Conservation (phyloP, 2,888 invertebrate species). For the Torymus texanus region DNA sequence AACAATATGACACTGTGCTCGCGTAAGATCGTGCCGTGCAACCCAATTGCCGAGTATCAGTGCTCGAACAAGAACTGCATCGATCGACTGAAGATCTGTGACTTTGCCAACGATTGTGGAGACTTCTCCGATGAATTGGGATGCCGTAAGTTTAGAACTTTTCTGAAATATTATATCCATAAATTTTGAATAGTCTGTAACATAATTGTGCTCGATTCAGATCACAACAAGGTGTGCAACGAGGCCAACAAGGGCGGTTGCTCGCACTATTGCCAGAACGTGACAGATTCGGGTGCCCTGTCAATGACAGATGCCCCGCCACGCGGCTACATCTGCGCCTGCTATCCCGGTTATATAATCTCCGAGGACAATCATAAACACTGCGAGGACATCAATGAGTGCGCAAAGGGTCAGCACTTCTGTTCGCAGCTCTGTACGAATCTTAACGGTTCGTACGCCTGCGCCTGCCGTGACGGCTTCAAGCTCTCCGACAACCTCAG, state of each 20-base stretch:
- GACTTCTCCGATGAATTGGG: conserved; percentile 93
- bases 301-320: conserved; percentile 37
- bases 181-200: neutral
- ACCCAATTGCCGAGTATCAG: conserved; percentile 86
- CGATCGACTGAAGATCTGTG: conserved; percentile 86
- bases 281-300: conserved; percentile 77
- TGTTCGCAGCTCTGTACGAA: conserved; percentile 97
- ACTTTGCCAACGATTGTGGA: conserved; percentile 92
- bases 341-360: conserved; percentile 90
- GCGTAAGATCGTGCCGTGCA: conserved; percentile 85
- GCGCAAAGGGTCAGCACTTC: conserved; percentile 86
- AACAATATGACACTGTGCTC: conserved; percentile 94
- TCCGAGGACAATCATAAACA: conserved; percentile 87
- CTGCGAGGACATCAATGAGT: conserved; percentile 94
- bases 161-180: neutral
- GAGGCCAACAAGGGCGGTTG: conserved; percentile 85
- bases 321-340: conserved; percentile 92
- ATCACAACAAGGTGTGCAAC: conserved; percentile 74
- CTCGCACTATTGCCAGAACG: conserved; percentile 92
- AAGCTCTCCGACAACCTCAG: conserved; percentile 84
- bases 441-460: conserved; percentile 91
- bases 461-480: conserved; percentile 91
- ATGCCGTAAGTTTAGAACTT: conserved; percentile 80
- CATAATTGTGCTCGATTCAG: conserved; percentile 60
- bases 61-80: conserved; percentile 93